Base-by-base conservation (phyloP, 2,888 invertebrate species). In the Hydropsyche betteni region DNA sequence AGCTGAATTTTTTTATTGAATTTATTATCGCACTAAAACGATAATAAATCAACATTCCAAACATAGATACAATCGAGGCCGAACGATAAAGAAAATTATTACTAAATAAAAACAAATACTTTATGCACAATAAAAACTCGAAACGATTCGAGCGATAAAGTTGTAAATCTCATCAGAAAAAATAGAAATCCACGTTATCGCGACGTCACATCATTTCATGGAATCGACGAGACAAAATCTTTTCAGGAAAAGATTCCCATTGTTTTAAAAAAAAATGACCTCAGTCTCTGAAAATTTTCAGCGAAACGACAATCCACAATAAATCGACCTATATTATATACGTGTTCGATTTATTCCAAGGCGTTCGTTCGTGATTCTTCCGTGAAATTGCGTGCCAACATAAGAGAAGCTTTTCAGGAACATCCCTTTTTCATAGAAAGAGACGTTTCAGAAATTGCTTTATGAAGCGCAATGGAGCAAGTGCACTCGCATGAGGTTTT, bases 381-480 rank as follows among this genome's bases (percentile, higher is more conserved):
- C 6, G 14, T 36, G 36, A 12, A 14, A 64, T 68, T 34, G 38
- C 36, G 38, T 34, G 12, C 34, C 10, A 3, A 33, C 12, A 34
- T 34, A 14, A 34, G 38, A n/a, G 38, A 34, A 14, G n/a, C 34
- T 36, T 64, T 38, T 68, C 36, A 16, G 38, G 36, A 68, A 38
- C 24, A 38, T 68, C 68, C 68, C 68, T 12, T 38, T 44, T 44
- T 44, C 44, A 44, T 34, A 34, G 1, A 68, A 14, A 4, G 34
- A 61, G 68, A 68, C 38, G 38, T 68, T n/a, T 68, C 34, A n/a
- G 38, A 36, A 33, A 68, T 68, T 68, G 34, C 68, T 68, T 68
- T 68, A 68, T 38, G 68, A 38, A 68, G 68, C 68, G 68, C 68
- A 38, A 68, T 68, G 68, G 34, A 68, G 36, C 68, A 38, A 68